phyloP scores from a whole-genome alignment of 2,797 vertebrate species.

The Pelodytes ibericus region DNA sequence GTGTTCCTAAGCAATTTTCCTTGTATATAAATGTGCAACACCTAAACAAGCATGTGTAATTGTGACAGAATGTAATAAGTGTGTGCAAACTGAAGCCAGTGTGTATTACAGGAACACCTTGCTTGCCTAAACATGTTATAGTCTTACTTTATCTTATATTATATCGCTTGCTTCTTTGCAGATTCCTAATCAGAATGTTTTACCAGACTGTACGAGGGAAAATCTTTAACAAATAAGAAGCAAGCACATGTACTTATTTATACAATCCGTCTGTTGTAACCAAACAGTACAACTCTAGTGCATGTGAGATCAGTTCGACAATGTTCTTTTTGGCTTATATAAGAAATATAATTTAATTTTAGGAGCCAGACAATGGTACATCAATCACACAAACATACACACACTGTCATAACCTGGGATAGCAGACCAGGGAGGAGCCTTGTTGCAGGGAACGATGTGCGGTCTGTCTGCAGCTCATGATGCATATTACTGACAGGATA shows the following conservation, averaged over 20 bases:
- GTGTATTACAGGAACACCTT: conserved; percentile 6
- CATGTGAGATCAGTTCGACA: too few relatives aligned
- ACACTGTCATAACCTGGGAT: too few relatives aligned
- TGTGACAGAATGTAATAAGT: background rate
- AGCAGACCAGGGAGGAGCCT: too few relatives aligned
- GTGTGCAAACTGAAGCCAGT: background rate
- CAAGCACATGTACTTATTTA: background rate
- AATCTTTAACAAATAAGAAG: background rate
- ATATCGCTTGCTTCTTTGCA: background rate
- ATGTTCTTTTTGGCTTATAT: too few relatives aligned
- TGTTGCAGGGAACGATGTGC: too few relatives aligned
- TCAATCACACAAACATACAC: too few relatives aligned
- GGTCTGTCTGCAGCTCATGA: too few relatives aligned
- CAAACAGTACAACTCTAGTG: too few relatives aligned
- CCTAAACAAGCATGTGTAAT: conserved; percentile 25
- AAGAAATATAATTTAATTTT: too few relatives aligned
- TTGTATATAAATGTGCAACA: conserved; percentile 39
- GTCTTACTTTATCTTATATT: background rate
- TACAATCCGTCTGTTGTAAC: too few relatives aligned
- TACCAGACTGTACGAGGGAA: background rate
- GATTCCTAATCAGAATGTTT: background rate
- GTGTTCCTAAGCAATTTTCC: conserved; percentile 48
- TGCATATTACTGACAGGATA: too few relatives aligned
- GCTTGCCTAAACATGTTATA: conserved; percentile 1
- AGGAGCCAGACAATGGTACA: too few relatives aligned